Evolutionary conservation across 1,140 invertebrate genomes (phyloP).

Genomic region (Leucophenga varia): DNA sequence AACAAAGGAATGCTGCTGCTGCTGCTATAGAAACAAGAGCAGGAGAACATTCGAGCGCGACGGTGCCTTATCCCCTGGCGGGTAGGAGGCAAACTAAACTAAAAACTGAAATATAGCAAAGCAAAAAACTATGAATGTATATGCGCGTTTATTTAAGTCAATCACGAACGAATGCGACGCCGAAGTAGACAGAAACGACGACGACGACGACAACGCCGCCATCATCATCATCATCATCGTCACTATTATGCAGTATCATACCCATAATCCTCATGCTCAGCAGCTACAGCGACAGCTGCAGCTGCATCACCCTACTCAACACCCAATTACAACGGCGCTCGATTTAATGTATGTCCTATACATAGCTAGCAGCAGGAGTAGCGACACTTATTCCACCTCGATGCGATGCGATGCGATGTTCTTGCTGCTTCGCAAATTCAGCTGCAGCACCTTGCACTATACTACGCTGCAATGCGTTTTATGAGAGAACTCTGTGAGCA

Average conservation of each 20-base stretch:
- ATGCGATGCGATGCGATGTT: too few relatives aligned
- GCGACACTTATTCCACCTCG: conserved; percentile 22
- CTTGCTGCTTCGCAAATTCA: neutral
- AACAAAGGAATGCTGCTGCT: too few relatives aligned
- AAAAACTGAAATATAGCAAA: conserved; percentile 2
- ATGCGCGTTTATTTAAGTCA: conserved; percentile 52
- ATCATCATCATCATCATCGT: too few relatives aligned
- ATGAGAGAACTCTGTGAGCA: too few relatives aligned
- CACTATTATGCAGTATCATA: too few relatives aligned
- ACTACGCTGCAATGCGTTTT: too few relatives aligned
- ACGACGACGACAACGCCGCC: neutral
- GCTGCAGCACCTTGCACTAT: neutral
- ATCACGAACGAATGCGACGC: conserved; percentile 47
- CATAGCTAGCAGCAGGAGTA: conserved; percentile 3
- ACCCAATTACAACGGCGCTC: conserved; percentile 9
- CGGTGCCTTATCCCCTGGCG: conserved; percentile 40
- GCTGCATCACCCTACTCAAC: neutral
- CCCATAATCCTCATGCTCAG: too few relatives aligned
- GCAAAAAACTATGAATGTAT: conserved; percentile 22
- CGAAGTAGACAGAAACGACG: neutral
- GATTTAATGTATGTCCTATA: too few relatives aligned
- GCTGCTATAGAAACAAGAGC: too few relatives aligned
- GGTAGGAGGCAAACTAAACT: conserved; percentile 52
- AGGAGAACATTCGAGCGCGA: too few relatives aligned
- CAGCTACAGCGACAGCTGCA: neutral